Base-by-base conservation (phyloP, 2,113 vertebrate species). In the Scolopax mira region DNA sequence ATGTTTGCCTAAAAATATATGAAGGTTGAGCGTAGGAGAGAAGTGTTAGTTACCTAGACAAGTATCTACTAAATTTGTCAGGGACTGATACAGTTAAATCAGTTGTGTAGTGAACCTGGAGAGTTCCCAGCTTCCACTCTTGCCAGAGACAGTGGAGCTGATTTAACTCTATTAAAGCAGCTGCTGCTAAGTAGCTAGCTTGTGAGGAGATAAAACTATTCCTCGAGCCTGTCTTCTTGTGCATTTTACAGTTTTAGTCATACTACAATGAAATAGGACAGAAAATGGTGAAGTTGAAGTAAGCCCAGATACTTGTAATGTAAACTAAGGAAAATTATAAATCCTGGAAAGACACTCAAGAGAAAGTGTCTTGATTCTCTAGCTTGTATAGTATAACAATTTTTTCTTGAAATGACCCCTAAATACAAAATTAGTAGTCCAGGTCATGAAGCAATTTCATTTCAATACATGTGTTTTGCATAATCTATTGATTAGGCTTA, bases 401-500 rank as follows among this genome's bases (percentile, higher is more conserved):
- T 77, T 94, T 77, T 85, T 78, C 65, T 44, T 79, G 49, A 89
- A 83, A 39, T 85, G 75, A 95, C 54, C 80, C 49, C 48, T 83
- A 58, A 64, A 73, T 70, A 91, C 3, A 3, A 71, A 87, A 15
- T 61, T 89, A 65, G 8, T 61, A 60, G 10, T 28, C 39, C 30
- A 88, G 58, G 33, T 19, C 80, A 89, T 1, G 6, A 90, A 71
- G 62, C 70, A 90, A 60, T 31, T 85, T 89, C 49, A 78, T 93
- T 84, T 87, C 79, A 83, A 30, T 79, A 30, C 41, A 30, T 65
- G 62, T 92, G 85, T 89, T 95, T 89, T 78, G 64, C 46, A 70
- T 31, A 66, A 46, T 21, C 57, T 89, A 96, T 96, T 83, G 93
- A 96, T 96, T 77, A 89, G 35, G n/a, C 33, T 93, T 15, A 54